Conservation (phyloP, 1,140 invertebrate species). For the Tetragnatha versicolor region DNA sequence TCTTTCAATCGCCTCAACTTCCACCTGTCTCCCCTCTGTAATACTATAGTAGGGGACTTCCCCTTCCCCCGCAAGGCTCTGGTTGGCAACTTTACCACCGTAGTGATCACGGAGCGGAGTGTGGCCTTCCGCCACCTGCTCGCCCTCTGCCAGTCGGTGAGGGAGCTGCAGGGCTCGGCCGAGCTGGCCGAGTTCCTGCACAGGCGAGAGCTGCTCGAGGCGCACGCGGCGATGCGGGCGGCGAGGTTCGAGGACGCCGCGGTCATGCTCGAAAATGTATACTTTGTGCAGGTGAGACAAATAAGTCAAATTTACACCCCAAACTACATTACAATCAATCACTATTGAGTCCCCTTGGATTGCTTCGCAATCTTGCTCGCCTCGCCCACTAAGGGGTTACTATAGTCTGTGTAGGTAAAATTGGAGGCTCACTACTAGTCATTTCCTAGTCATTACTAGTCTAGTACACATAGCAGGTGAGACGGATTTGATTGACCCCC, state of each 20-base stretch:
- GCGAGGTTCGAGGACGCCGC: conserved; percentile 72
- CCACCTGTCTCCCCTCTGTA: too few relatives aligned
- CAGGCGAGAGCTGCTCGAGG: conserved; percentile 71
- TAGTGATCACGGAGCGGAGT: conserved; percentile 73
- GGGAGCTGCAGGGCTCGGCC: conserved; percentile 70
- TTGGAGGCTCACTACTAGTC: too few relatives aligned
- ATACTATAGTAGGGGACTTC: conserved; percentile 70
- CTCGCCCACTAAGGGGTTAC: too few relatives aligned
- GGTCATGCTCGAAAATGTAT: conserved; percentile 73
- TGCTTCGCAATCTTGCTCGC: too few relatives aligned
- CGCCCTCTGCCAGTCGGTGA: conserved; percentile 69
- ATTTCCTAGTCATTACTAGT: too few relatives aligned
- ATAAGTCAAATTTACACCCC: too few relatives aligned
- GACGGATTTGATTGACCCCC: too few relatives aligned
- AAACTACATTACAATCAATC: too few relatives aligned
- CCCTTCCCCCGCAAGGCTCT: conserved; percentile 78
- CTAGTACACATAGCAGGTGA: too few relatives aligned
- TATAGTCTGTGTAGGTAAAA: too few relatives aligned
- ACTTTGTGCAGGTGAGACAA: conserved; percentile 76
- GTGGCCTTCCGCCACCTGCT: conserved; percentile 76
- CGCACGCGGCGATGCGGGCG: conserved; percentile 69
- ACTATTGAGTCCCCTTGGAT: too few relatives aligned
- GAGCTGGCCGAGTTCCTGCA: conserved; percentile 75
- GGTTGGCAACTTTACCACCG: conserved; percentile 77
- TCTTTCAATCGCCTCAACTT: too few relatives aligned